Base-by-base conservation (phyloP, 2,888 invertebrate species). In the Pterobdella sp. region DNA sequence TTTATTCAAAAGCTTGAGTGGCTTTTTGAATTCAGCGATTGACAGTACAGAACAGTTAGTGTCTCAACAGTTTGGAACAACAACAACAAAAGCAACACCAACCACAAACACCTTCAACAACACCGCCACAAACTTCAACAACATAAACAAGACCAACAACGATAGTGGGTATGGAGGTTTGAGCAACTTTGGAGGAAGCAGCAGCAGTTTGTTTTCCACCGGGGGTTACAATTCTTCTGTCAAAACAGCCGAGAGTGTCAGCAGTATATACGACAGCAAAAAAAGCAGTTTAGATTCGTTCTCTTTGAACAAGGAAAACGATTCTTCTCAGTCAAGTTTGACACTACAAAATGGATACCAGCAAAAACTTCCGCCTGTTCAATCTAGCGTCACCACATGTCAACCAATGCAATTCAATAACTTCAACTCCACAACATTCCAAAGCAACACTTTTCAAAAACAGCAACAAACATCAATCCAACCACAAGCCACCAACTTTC, bases 41-140 rank as follows among this genome's bases (percentile, higher is more conserved):
- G 71, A 56, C 71, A 71, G 63, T 52, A 71, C 60, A 0, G 71
- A 71, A 31, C 71, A 71, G 63, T 26, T 71, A 35, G 71, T 71
- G 2, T 49, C 60, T 22, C 71, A 71, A 60, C 71, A 71, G 32
- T 26, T 56, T 18, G 69, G 69, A n/a, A 63, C 63, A 69, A 49
- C 69, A 69, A 37, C 69, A 49, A 56, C 69, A 69, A 69, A n/a
- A 52, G 10, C 34, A 49, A 69, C 42, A 31, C 18, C 56, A 49
- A n/a, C n/a, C 63, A 26, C 7, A 7, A 63, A 63, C 63, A n/a
- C 10, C 63, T 14, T 14, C 63, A 63, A 63, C 63, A 63, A 63
- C 63, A 63, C 7, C 63, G 31, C 7, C n/a, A 63, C 4, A 10
- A 63, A 35, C 65, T 7, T 7, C 65, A 65, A 65, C 35, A 65